Evolutionary conservation across 2,888 invertebrate genomes (phyloP).

Genomic region (Aelia acuminata): DNA sequence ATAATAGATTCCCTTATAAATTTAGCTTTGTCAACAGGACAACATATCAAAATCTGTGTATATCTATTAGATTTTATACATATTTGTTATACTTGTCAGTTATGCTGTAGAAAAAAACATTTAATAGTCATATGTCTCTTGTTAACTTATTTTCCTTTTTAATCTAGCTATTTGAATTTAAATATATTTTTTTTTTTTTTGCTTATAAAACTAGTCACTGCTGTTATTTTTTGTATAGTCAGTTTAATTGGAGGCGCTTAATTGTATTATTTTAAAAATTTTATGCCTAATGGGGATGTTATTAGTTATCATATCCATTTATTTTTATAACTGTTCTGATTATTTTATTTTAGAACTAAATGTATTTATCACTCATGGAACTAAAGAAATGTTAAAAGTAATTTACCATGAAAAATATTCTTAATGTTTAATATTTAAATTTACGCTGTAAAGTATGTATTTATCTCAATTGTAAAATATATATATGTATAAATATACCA

Average conservation of each 20-base stretch:
- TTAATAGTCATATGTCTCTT: not conserved
- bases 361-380: conserved; percentile 21
- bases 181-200: conserved; percentile 14
- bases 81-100: conserved; percentile 31
- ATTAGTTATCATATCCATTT: conserved; percentile 38
- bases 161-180: conserved; percentile 12
- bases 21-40: conserved; percentile 53
- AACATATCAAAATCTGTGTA: conserved; percentile 54
- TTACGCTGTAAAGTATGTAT: conserved; percentile 53
- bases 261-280: conserved; percentile 36
- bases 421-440: conserved; percentile 52
- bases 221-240: conserved; percentile 36
- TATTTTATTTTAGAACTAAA: conserved; percentile 29
- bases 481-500: conserved; percentile 41
- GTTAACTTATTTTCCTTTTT: conserved; percentile 50
- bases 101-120: conserved; percentile 23
- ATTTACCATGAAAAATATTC: conserved; percentile 53
- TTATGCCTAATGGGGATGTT: conserved; percentile 27
- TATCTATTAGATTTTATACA: conserved; percentile 43
- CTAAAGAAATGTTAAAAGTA: conserved; percentile 33
- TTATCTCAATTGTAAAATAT: conserved; percentile 54
- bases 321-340: conserved; percentile 39
- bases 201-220: conserved; percentile 49
- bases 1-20: conserved; percentile 13
- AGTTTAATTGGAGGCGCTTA: conserved; percentile 3